Evolutionary conservation across 2,888 invertebrate species (phyloP).

Genomic region (Ichneumoninae sp.): DNA sequence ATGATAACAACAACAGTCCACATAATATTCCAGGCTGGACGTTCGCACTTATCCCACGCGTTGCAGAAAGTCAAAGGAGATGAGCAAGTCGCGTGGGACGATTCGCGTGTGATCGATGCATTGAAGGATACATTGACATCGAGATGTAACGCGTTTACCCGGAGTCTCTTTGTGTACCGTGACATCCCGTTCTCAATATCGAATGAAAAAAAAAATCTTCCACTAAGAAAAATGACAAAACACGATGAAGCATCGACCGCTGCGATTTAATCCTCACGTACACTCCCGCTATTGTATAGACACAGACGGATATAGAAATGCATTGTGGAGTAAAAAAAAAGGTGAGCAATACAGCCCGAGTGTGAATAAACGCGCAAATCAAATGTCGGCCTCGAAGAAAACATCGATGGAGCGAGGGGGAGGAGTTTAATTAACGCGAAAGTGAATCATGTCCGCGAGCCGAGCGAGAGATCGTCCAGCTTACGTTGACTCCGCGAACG

Average conservation of each 20-base stretch:
- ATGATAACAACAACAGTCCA: neutral
- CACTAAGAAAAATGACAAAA: neutral
- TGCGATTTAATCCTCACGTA: constrained; percentile 47
- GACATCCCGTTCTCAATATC: neutral
- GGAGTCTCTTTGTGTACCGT: neutral
- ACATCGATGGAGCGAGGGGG: constrained; percentile 31
- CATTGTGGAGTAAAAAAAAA: constrained; percentile 30
- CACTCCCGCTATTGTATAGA: constrained; percentile 11
- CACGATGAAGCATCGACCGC: constrained; percentile 45
- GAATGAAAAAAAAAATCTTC: neutral
- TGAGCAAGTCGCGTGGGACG: constrained; percentile 52
- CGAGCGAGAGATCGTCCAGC: constrained; percentile 64
- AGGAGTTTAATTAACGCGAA: constrained; percentile 74
- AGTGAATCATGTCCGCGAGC: constrained; percentile 73
- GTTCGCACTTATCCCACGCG: constrained; percentile 56
- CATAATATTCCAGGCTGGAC: neutral
- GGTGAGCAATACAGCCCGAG: constrained; percentile 41
- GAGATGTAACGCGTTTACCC: constrained; percentile 6
- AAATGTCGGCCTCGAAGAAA: constrained; percentile 61
- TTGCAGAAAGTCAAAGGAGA: constrained; percentile 54
- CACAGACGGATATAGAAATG: neutral
- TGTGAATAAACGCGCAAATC: constrained; percentile 61
- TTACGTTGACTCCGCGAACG: constrained; percentile 16
- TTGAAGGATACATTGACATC: constrained; percentile 20
- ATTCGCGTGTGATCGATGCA: constrained; percentile 36